Conservation (phyloP, 2,888 invertebrate genomes). For the Aphidius colemani region DNA sequence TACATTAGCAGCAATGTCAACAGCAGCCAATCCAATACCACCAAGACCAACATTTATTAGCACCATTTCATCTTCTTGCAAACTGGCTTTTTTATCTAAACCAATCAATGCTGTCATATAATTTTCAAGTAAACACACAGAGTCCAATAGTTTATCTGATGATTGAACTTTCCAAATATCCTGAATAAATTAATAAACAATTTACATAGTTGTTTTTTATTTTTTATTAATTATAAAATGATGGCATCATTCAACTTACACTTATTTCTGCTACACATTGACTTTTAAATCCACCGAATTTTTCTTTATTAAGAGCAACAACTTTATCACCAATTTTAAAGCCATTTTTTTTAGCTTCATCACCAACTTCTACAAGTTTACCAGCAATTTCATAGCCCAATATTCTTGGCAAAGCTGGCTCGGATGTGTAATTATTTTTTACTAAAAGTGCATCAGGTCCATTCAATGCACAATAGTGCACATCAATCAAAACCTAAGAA, state of each 20-base stretch:
- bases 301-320: conserved; percentile 64
- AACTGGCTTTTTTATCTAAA: conserved; percentile 63
- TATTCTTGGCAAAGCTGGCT: conserved; percentile 64
- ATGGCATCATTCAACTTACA: conserved; percentile 39
- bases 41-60: conserved; percentile 70
- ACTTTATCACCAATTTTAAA: conserved; percentile 67
- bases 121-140: conserved; percentile 66
- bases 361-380: conserved; percentile 65
- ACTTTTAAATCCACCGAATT: conserved; percentile 67
- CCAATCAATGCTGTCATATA: conserved; percentile 71
- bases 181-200: conserved; percentile 44
- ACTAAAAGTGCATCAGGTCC: conserved; percentile 66
- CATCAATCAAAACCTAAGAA: conserved; percentile 66
- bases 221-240: neutral
- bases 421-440: conserved; percentile 60
- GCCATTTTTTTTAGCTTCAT: conserved; percentile 57
- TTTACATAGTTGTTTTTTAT: neutral
- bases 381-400: conserved; percentile 72
- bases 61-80: conserved; percentile 65
- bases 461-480: conserved; percentile 71
- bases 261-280: conserved; percentile 63
- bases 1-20: conserved; percentile 72
- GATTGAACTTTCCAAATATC: conserved; percentile 67
- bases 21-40: conserved; percentile 68
- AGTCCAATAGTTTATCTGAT: conserved; percentile 63